These are phyloP conservation scores for Desoria tigrina DNA, from an alignment of 2,888 invertebrate species.

Conservation along the genomic window DNA sequence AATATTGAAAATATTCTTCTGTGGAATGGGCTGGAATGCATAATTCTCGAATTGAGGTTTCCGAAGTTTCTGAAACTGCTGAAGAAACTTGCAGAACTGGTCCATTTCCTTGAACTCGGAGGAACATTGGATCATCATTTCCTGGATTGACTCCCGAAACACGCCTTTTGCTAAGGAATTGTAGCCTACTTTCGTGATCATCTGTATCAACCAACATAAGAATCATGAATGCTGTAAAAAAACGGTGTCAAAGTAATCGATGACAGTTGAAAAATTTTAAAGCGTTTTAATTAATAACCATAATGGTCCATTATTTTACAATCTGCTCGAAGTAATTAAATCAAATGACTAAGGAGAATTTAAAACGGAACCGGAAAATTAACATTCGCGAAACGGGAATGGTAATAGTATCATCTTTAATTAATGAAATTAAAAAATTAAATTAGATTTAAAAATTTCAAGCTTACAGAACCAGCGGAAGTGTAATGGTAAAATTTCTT, in stretches of 20 bases:
- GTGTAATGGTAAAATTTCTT: not conserved
- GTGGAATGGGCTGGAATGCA: not conserved
- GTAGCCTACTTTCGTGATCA: not conserved
- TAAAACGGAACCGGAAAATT: no score
- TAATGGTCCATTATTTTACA: no score
- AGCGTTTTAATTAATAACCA: no score
- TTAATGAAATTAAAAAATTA: not conserved
- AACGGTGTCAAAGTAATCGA: no score
- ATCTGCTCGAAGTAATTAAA: no score
- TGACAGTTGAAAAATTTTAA: no score
- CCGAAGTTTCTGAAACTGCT: not conserved
- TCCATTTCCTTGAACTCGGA: not conserved
- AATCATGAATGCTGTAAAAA: no score
- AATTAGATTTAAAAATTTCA: no score
- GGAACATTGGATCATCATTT: not conserved
- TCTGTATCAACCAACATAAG: not conserved
- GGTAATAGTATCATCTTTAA: no score
- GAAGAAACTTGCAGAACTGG: slow-evolving; percentile 3
- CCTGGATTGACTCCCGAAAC: not conserved
- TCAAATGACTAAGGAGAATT: no score
- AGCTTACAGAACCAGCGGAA: not conserved
- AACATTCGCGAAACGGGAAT: no score
- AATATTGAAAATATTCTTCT: no score
- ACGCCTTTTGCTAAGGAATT: not conserved
- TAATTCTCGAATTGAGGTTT: not conserved